A percentile compares a stretch with the other conserved stretches of the same genome.
Evolutionary conservation across 1,140 invertebrate genomes (phyloP).

Genomic region (Hestina assimilis): DNA sequence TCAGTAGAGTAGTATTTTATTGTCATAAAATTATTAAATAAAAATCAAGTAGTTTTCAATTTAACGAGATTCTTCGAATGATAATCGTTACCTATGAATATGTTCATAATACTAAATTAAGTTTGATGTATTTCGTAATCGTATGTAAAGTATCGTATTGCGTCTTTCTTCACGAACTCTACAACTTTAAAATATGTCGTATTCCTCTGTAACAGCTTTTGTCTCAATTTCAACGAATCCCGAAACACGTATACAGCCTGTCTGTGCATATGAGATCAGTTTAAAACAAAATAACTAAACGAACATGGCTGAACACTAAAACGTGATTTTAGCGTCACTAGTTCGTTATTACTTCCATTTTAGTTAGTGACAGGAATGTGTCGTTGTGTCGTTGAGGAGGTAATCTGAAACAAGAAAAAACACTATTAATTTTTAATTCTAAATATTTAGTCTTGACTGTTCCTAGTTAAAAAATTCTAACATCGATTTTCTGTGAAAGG

Average conservation of each 20-base stretch:
- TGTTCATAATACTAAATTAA: slow-evolving; percentile 68
- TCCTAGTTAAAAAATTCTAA: too few species aligned
- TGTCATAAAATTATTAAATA: slow-evolving; percentile 32
- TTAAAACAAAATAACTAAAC: slow-evolving; percentile 35
- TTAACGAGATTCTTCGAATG: slow-evolving; percentile 72
- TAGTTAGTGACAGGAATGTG: neutral
- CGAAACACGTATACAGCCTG: slow-evolving; percentile 58
- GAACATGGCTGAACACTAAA: slow-evolving; percentile 33
- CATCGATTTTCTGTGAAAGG: too few species aligned
- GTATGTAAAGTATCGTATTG: slow-evolving; percentile 68
- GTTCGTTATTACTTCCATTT: slow-evolving; percentile 16
- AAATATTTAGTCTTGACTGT: too few species aligned
- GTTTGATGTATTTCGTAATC: slow-evolving; percentile 65
- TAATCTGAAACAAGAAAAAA: slow-evolving; percentile 17
- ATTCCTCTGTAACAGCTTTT: slow-evolving; percentile 60
- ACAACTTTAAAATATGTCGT: slow-evolving; percentile 69
- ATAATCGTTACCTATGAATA: slow-evolving; percentile 71
- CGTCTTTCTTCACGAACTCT: slow-evolving; percentile 73
- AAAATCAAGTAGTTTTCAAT: slow-evolving; percentile 58
- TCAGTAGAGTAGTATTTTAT: slow-evolving; percentile 34
- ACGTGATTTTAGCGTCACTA: neutral
- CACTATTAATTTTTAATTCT: neutral
- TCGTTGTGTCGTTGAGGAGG: neutral
- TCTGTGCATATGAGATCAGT: slow-evolving; percentile 69
- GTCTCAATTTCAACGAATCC: slow-evolving; percentile 67